Conservation (phyloP, 64 coral and sea anemone species). For the Montipora efflorescens region DNA sequence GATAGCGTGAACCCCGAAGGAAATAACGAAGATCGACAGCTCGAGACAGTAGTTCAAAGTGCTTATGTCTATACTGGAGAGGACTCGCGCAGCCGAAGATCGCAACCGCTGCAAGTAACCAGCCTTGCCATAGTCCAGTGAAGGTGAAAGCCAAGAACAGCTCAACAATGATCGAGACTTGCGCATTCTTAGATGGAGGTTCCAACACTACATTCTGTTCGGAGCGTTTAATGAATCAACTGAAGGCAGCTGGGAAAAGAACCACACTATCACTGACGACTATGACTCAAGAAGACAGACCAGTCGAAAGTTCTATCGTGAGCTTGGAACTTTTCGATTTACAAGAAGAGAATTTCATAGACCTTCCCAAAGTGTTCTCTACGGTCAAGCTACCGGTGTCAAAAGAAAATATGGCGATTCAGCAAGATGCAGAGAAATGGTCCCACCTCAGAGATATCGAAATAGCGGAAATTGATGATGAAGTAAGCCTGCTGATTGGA, state of each 20-base stretch:
- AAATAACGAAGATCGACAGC: too few relatives aligned
- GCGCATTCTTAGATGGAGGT: not conserved
- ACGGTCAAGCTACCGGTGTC: conserved; percentile 11
- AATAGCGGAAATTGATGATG: conserved; percentile 10
- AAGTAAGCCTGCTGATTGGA: conserved; percentile 61
- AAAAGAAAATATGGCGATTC: conserved; percentile 11
- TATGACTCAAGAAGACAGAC: not conserved
- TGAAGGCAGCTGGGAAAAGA: not conserved
- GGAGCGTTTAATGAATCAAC: too few relatives aligned
- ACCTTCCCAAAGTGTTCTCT: conserved; percentile 36
- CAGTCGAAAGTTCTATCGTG: conserved; percentile 8
- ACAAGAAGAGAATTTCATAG: not conserved
- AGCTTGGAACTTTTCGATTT: conserved; percentile 59
- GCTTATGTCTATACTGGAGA: too few relatives aligned
- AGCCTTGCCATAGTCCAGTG: too few relatives aligned
- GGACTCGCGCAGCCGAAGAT: too few relatives aligned
- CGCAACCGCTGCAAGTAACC: too few relatives aligned
- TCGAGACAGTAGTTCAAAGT: too few relatives aligned
- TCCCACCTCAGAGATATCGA: conserved; percentile 18
- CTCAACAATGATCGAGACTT: not conserved
- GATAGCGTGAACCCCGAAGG: too few relatives aligned
- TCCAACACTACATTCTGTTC: too few relatives aligned
- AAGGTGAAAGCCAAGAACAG: not conserved
- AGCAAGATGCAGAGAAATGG: conserved; percentile 53
- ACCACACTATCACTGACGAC: not conserved